Conservation (phyloP, 2,888 invertebrate genomes). For the Drosophila lutescens region DNA sequence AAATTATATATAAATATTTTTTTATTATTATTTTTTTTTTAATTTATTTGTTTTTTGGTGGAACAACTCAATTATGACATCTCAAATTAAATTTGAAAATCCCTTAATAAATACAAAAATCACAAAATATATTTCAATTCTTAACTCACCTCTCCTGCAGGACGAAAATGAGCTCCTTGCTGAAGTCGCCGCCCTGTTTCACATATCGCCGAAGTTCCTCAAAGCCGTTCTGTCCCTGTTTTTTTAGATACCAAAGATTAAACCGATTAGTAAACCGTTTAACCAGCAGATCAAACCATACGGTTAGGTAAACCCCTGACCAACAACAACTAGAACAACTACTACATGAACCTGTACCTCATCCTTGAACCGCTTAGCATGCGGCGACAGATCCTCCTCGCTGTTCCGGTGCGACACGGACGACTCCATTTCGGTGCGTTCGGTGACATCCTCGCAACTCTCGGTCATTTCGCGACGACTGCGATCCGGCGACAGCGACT, state of each 20-base stretch:
- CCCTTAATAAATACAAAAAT: too few species aligned
- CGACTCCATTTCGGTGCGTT: constrained; percentile 66
- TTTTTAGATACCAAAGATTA: constrained; percentile 54
- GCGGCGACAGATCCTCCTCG: constrained; percentile 76
- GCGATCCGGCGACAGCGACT: constrained; percentile 62
- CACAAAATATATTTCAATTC: too few species aligned
- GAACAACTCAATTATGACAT: too few species aligned
- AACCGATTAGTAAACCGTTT: background rate
- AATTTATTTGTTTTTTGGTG: too few species aligned
- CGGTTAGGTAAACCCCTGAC: background rate
- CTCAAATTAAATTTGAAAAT: too few species aligned
- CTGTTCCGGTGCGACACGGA: constrained; percentile 68
- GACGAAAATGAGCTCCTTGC: constrained; percentile 94
- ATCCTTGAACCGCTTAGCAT: constrained; percentile 72
- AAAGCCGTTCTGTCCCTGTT: constrained; percentile 96
- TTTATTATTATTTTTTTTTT: too few species aligned
- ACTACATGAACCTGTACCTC: constrained; percentile 68
- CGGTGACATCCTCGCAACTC: constrained; percentile 73
- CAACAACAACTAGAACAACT: constrained; percentile 6
- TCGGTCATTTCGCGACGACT: constrained; percentile 48
- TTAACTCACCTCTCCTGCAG: constrained; percentile 93
- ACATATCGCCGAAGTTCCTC: constrained; percentile 96
- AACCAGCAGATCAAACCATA: background rate
- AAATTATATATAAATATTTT: too few species aligned
- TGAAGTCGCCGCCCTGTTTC: constrained; percentile 97